Base-by-base conservation (phyloP, 1,140 invertebrate species). In the Papilio polytes region DNA sequence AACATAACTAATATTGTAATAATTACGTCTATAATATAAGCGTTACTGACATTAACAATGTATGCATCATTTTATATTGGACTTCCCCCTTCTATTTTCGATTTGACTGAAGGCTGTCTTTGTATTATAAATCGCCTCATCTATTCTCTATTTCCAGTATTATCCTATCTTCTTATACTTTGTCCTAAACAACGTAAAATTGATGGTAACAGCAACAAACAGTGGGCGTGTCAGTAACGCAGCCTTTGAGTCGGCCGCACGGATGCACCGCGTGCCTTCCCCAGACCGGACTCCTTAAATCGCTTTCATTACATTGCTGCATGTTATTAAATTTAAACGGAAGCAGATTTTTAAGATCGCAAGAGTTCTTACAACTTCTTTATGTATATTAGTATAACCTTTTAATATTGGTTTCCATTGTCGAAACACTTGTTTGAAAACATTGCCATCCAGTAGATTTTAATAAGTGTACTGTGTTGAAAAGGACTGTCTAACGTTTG, bases 191-290 rank as follows among this genome's bases (percentile, higher is more conserved):
- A 63, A 22, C 48, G 48, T 13, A 74, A 73, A 80, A 78, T n/a
- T 4, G 31, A 26, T 80, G 79, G 85, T 81, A 63, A 44, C 76
- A 72, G 59, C 79, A 85, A 26, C 10, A 18, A 78, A 81, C 80
- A 82, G 80, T 82, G 80, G 73, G 76, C 81, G 78, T 79, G 73
- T 78, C 77, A 51, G 78, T 83, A 81, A 74, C 82, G 80, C 82
- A 82, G 84, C 86, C 86, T 89, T 90, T 89, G 89, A 89, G 89
- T 81, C 78, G 83, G 84, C 85, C 86, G 86, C 89, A 85, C 85
- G 85, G 85, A 89, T 91, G 87, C 86, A 87, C 85, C 83, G 84
- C 87, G 88, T 89, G 87, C 82, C 87, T 84, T 82, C 83, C 85
- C 83, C 83, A 83, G 85, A 85, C 74, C 63, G 85, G 85, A 85